phyloP scores from a whole-genome alignment of 2,888 invertebrate genomes.

The Anthophora plumipes region DNA sequence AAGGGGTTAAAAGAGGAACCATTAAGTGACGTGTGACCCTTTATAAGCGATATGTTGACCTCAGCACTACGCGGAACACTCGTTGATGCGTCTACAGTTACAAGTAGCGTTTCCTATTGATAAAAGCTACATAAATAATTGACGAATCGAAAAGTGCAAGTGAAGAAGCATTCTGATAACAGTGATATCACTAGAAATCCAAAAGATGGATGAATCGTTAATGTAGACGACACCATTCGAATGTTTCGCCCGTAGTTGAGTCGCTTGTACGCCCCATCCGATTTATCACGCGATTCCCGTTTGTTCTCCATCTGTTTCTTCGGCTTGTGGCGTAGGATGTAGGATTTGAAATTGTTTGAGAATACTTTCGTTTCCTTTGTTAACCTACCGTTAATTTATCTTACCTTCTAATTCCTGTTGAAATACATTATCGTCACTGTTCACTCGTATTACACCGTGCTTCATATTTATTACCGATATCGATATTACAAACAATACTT shows the following conservation, averaged over 20 bases:
- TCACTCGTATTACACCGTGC: conserved; percentile 58
- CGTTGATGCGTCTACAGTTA: conserved; percentile 35
- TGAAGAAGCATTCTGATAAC: neutral
- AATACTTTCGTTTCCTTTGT: conserved; percentile 72
- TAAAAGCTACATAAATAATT: neutral
- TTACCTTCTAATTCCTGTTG: conserved; percentile 39
- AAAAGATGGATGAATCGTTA: neutral
- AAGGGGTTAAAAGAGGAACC: conserved; percentile 28
- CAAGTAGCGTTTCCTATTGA: neutral
- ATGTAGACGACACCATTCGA: conserved; percentile 38
- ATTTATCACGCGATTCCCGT: conserved; percentile 72
- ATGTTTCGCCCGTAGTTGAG: conserved; percentile 66
- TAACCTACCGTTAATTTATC: conserved; percentile 63
- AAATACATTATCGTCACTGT: conserved; percentile 64
- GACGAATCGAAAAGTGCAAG: no score
- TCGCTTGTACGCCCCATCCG: conserved; percentile 77
- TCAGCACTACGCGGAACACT: conserved; percentile 57
- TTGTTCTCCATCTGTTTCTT: conserved; percentile 75
- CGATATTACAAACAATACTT: conserved; percentile 46
- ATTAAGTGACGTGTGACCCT: conserved; percentile 73
- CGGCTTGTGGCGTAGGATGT: conserved; percentile 82
- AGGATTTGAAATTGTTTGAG: conserved; percentile 76
- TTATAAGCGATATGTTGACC: conserved; percentile 65
- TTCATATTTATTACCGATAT: conserved; percentile 58
- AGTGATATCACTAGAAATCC: no score